These are phyloP conservation scores for Malurus cyaneus DNA, from an alignment of 2,113 vertebrate species.

Conservation along the genomic window DNA sequence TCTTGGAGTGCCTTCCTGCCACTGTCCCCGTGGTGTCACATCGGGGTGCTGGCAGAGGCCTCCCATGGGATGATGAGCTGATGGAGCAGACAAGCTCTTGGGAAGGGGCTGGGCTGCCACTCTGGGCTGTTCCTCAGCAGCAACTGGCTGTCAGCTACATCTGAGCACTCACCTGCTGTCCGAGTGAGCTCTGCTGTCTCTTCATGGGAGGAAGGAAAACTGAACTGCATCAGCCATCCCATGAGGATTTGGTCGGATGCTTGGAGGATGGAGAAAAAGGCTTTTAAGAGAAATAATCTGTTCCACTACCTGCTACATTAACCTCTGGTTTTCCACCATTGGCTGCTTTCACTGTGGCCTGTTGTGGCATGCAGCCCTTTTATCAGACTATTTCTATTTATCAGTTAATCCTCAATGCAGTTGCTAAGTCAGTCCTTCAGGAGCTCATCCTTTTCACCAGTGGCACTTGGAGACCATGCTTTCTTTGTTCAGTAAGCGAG, in stretches of 20 bases:
- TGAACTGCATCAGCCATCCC: not conserved
- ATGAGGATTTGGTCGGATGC: not conserved
- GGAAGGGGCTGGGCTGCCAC: not conserved
- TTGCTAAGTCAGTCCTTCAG: not conserved
- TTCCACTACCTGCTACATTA: not conserved
- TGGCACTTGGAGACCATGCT: not conserved
- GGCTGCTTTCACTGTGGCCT: not conserved
- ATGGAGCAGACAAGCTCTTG: not conserved
- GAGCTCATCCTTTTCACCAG: not conserved
- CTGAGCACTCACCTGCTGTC: not conserved
- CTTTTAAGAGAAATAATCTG: not conserved
- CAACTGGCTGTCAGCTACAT: not conserved
- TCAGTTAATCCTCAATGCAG: not conserved
- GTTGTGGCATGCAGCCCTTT: not conserved
- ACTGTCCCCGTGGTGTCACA: rapidly evolving
- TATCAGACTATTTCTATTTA: not conserved
- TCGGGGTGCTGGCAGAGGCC: not conserved
- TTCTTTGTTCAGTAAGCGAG: not conserved
- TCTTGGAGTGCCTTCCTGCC: not conserved
- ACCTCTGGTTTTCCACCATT: not conserved
- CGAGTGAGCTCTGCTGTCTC: not conserved
- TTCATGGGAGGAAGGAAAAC: not conserved
- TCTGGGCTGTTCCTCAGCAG: not conserved
- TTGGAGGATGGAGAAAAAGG: not conserved
- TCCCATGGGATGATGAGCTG: not conserved